Conservation (phyloP, 2,113 vertebrate genomes). For the Serilophus lunatus region DNA sequence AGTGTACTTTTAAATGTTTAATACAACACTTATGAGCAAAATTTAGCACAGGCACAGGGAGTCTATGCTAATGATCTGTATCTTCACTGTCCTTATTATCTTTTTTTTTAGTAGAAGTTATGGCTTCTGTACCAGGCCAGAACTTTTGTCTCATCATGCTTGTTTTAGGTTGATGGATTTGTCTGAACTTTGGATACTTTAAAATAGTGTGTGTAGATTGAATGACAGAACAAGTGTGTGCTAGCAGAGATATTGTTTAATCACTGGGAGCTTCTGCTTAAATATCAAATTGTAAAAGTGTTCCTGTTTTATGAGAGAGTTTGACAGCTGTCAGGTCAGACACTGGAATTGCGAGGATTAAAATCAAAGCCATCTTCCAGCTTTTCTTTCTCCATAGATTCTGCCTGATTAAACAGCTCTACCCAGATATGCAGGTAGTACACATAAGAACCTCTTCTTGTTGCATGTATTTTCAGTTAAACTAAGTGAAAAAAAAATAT, state of each 20-base stretch:
- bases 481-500: neutral
- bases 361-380: neutral
- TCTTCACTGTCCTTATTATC: neutral
- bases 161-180: neutral
- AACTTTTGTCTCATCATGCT: neutral
- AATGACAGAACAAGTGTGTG: neutral
- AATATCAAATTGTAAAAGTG: neutral
- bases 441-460: neutral
- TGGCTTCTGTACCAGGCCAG: neutral
- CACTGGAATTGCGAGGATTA: neutral
- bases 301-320: neutral
- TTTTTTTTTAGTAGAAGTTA: neutral
- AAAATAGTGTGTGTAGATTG: neutral
- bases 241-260: neutral
- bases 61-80: neutral
- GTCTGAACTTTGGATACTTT: neutral
- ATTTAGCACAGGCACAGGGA: neutral
- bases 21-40: neutral
- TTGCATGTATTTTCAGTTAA: neutral
- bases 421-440: neutral
- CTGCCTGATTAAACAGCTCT: neutral
- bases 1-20: slow-evolving; percentile 1
- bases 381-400: neutral
- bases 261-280: neutral
- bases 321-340: slow-evolving; percentile 19